Base-by-base conservation (phyloP, 1,140 invertebrate genomes). In the Macrostomum lignano region DNA sequence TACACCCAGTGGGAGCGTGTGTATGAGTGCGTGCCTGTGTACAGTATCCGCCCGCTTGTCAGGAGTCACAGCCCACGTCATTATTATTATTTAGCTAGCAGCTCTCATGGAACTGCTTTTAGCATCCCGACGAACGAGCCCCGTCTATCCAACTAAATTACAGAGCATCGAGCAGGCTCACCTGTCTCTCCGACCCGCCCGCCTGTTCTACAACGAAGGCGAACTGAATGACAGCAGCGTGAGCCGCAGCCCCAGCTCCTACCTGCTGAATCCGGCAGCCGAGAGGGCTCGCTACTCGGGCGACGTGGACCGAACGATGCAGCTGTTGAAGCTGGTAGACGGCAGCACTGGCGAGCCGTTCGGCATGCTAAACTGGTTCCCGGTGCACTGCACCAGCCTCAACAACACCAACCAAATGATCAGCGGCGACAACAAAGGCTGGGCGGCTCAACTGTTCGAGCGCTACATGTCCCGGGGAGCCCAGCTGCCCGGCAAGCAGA, bases 361-460 rank as follows among this genome's bases (percentile, higher is more conserved):
- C 5, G 58, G 53, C 20, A 52, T 57, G 46, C 47, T 47, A 37
- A 79, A 75, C 49, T 91, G 81, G 81, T 86, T 75, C 51, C 71
- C 82, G 0, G 77, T 88, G 1, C 82, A 91, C 49, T 71, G 74
- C 1, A 79, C 74, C 3, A 79, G 74, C 28, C 84, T 91, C 78
- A 88, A 88, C 53, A 86, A 86, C 43, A 79, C 77, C 7, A 91
- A 91, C 49, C 61, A 55, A 15, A 62, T 84, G 10, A 64, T 88
- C 3, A 77, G 74, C 3, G 73, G 75, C 7, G 82, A 88, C 52
- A 88, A 91, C 49, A 73, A 88, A 24, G 82, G 82, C 1, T 77
- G 73, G 37, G 81, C 82, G 0, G 68, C 74, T 0, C 50, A 79
- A 15, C 57, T 79, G 6, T 71, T 84, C 43, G 82, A 91, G 48